These are phyloP conservation scores for Eremobia ochroleuca DNA, from an alignment of 2,888 invertebrate genomes.

Conservation along the genomic window DNA sequence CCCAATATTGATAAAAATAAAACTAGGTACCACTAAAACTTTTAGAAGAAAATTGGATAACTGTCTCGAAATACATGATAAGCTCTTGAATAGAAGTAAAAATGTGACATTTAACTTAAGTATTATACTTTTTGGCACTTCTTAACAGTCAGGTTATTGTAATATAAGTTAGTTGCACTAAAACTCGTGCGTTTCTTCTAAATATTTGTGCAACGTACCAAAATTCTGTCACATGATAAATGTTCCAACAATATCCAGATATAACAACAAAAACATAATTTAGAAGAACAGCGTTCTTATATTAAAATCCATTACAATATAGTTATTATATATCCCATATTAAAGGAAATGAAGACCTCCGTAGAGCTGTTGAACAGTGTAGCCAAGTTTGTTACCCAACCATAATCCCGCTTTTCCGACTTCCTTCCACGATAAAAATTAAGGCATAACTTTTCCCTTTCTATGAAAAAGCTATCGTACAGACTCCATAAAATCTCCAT, in stretches of 20 bases:
- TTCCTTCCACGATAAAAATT: no score
- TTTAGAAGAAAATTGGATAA: background rate
- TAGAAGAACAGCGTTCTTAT: background rate
- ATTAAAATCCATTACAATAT: background rate
- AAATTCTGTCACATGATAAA: background rate
- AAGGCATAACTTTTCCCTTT: background rate
- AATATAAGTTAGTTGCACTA: background rate
- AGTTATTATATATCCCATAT: background rate
- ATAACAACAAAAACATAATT: background rate
- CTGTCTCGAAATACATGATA: background rate
- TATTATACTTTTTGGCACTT: background rate
- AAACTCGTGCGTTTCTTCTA: background rate
- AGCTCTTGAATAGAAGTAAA: no score
- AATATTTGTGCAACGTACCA: background rate
- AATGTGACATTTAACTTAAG: background rate
- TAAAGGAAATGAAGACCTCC: background rate
- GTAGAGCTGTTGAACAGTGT: background rate
- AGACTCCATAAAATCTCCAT: background rate
- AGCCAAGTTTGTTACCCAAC: background rate
- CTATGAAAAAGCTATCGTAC: background rate
- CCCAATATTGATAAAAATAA: background rate
- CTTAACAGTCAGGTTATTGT: background rate
- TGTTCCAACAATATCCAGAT: background rate
- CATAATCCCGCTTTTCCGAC: background rate
- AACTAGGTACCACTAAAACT: background rate